Base-by-base conservation (phyloP, 2,113 vertebrate genomes). In the Dasypus novemcinctus region DNA sequence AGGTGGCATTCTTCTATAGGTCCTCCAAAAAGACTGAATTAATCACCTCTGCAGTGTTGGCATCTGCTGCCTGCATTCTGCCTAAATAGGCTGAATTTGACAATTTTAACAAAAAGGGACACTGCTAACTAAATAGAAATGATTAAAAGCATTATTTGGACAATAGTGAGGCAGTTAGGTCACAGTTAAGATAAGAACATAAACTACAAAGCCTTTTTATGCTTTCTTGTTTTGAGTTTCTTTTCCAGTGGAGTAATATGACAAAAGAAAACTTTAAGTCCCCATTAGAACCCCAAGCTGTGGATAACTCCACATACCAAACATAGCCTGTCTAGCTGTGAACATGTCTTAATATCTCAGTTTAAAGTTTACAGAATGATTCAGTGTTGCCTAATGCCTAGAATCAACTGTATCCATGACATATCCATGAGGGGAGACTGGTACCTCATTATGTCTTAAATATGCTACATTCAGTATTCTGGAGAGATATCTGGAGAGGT, bases 21-120 rank as follows among this genome's bases (percentile, higher is more conserved):
- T 69, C 49, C 46, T 66, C 5, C 59, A 33, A 61, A 96, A 79
- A 96, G 71, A 23, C 46, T 61, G 52, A 93, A 78, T 74, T 87
- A 93, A 88, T 95, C 85, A 80, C 59, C 18, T 84, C n/a, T 87
- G 27, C 79, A 91, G 10, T 72, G 2, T 83, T 71, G 78, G 93
- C 64, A 81, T 93, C 52, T 97, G 93, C 75, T 95, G 54, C 33
- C 90, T 95, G 17, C 29, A 61, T 92, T 90, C 68, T 75, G 69
- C 59, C 63, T 85, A n/a, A 74, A 54, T 72, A 94, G 59, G 84
- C 9, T 36, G 46, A 72, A 74, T 75, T 93, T 75, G 63, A 91
- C 36, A 74, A 57, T 91, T 87, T 72, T 84, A 76, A 91, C 49
- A 61, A 25, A 78, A 87, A 90, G 61, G 20, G 61, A 33, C 36